Evolutionary conservation across 2,888 invertebrate species (phyloP), one percentile per base, ranked within the genome.

Genomic region (Eupithecia vulgata): DNA sequence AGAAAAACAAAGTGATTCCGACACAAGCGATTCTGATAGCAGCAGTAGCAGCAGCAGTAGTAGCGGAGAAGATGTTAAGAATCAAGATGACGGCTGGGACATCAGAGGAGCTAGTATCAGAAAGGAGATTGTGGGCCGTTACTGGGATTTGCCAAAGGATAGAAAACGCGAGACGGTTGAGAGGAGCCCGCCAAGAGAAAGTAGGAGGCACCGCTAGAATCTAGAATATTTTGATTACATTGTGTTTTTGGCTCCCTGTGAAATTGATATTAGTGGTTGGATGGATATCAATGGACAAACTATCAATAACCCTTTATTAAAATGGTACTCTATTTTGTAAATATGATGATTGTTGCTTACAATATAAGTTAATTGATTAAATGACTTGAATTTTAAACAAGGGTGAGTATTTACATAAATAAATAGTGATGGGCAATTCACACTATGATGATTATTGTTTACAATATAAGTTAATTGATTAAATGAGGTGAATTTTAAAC

Each of bases 11-110:
- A 42, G 76, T 30, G 68, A 76, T 61, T 68, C 79, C 67, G 67
- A 74, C 64, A 76, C 72, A 70, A 76, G 69, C 48, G 67, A 72
- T 66, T 72, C 75, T 68, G 70, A 73, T 67, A 72, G 74, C 35
- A 80, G 76, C n/a, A 69, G 73, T 57, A 78, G 75, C 37, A 80
- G 75, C 66, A 70, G 70, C 34, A 78, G 74, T 66, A 71, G 73
- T 34, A 79, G 75, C 57, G 78, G 75, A 30, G 68, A 77, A 40
- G 74, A 73, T 59, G 70, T 68, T 48, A 72, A 12, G 59, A 71
- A 40, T n/a, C 70, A 75, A 52, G 83, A 81, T 71, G 84, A 86
- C 57, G 84, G 78, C 45, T 87, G 86, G 81, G 85, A 90, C 76
- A 84, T 87, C 71, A 78, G 80, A 77, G 76, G 81, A n/a, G 79